Evolutionary conservation across 2,888 invertebrate genomes (phyloP), one percentile per base, ranked within the genome.

Genomic region (Pterostichus madidus): DNA sequence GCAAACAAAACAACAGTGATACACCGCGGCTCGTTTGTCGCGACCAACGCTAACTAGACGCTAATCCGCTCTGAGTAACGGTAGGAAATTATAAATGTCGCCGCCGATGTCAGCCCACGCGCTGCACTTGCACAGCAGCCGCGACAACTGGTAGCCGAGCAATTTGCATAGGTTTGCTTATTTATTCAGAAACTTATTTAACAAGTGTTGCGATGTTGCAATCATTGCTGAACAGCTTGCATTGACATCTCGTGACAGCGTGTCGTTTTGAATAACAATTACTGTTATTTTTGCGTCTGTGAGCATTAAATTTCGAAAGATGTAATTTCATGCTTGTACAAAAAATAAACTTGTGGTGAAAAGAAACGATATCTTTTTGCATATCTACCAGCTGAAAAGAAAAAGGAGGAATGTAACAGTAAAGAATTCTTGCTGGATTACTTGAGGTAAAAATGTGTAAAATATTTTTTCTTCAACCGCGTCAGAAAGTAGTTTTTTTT

Each of bases 211-310:
- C 68, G 44, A 44, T 71, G 68, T 71, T 44, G 68, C 68, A 71
- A 17, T 71, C 68, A 71, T 71, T 71, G 68, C 68, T 71, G 68
- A 71, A 71, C 68, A 71, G 68, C 68, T 71, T 71, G 68, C 68
- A 71, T 44, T 71, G 68, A 71, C 68, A 71, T 71, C 39, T 71
- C 68, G 68, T 71, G 68, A 71, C 68, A 71, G 39, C 39, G 39
- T 71, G 68, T 44, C 68, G 68, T 71, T 71, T 71, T 71, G 68
- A 71, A 71, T 71, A 71, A 71, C 68, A 71, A 71, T 71, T 44
- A 71, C 39, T 7, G 15, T 56, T 56, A 24, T 56, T 56, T 17
- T 13, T 56, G 56, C 17, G 8, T 8, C 56, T 56, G n/a, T 31
- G n/a, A 64, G 35, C 64, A 64, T 64, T 64, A 64, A 64, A 64